A percentile compares a stretch with the other conserved stretches of the same genome.
Evolutionary conservation across 2,113 vertebrate species (phyloP).

Genomic region (sheep (Ovis aries)): DNA sequence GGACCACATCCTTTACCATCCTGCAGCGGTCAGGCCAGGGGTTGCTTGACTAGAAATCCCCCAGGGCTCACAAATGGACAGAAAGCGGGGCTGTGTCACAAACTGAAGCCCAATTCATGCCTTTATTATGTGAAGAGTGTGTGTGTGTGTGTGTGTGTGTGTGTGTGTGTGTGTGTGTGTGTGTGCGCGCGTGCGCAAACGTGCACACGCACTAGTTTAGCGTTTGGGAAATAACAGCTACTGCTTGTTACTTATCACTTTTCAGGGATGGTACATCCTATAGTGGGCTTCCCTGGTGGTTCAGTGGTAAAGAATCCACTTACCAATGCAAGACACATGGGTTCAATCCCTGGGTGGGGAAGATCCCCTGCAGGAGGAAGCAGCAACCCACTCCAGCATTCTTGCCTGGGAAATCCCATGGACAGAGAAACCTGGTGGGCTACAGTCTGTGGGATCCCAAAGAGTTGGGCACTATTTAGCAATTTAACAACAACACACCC

Average conservation of each 20-base stretch:
- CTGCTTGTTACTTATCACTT: not conserved
- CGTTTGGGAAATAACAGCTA: not conserved
- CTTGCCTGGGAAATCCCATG: not conserved
- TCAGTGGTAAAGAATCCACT: not conserved
- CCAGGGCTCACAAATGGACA: not conserved
- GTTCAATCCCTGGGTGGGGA: not conserved
- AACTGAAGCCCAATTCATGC: not conserved
- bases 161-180: not conserved
- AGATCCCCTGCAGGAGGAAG: not conserved
- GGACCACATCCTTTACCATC: not conserved
- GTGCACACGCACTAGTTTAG: not conserved
- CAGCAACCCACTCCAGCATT: not conserved
- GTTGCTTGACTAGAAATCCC: not conserved
- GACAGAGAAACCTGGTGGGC: not conserved
- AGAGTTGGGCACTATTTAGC: not conserved
- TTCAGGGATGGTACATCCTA: not conserved
- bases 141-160: not conserved
- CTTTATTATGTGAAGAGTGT: not conserved
- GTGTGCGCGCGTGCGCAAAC: accelerated
- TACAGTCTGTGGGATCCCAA: not conserved
- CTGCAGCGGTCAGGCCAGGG: not conserved
- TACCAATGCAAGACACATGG: not conserved
- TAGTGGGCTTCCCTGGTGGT: not conserved
- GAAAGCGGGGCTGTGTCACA: not conserved
- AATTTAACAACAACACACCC: not conserved